Evolutionary conservation across 2,797 vertebrate species (phyloP).

Genomic region (Chanos chanos): DNA sequence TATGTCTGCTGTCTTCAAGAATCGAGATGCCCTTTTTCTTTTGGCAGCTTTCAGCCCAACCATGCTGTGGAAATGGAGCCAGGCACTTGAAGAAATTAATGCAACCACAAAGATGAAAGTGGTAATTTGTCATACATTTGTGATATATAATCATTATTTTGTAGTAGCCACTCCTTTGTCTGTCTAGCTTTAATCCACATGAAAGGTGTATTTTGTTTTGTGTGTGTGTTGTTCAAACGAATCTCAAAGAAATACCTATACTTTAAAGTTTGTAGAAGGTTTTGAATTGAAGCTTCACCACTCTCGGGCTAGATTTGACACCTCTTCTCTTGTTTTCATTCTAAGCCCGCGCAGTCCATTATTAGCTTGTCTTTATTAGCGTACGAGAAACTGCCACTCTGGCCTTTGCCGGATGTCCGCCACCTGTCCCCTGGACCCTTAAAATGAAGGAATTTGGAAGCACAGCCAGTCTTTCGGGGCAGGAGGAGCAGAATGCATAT

Average conservation of each 20-base stretch:
- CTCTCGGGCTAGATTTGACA: background rate
- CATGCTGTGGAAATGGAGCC: conserved; percentile 76
- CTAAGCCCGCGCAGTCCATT: background rate
- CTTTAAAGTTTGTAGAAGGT: too few species aligned
- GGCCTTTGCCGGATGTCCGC: conserved; percentile 8
- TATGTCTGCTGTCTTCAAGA: conserved; percentile 75
- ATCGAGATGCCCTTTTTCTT: conserved; percentile 77
- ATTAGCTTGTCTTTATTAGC: conserved; percentile 1
- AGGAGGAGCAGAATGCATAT: conserved; percentile 77
- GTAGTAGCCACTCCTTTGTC: conserved; percentile 60
- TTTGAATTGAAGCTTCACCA: background rate
- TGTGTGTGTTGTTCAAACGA: conserved; percentile 14
- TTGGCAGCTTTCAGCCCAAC: conserved; percentile 73
- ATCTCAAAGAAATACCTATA: background rate
- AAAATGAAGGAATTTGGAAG: conserved; percentile 74
- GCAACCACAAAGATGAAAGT: conserved; percentile 80
- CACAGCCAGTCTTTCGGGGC: conserved; percentile 69
- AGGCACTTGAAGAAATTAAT: conserved; percentile 74
- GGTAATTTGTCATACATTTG: conserved; percentile 76
- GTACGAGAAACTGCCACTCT: conserved; percentile 1
- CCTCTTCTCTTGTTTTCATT: background rate
- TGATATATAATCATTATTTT: conserved; percentile 79
- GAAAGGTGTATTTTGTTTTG: conserved; percentile 16
- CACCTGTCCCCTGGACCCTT: conserved; percentile 67
- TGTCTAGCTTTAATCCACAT: conserved; percentile 37